A percentile compares a stretch with the other conserved stretches of the same genome.
phyloP scores from a whole-genome alignment of 2,888 invertebrate species.

The Pandemis heparana region DNA sequence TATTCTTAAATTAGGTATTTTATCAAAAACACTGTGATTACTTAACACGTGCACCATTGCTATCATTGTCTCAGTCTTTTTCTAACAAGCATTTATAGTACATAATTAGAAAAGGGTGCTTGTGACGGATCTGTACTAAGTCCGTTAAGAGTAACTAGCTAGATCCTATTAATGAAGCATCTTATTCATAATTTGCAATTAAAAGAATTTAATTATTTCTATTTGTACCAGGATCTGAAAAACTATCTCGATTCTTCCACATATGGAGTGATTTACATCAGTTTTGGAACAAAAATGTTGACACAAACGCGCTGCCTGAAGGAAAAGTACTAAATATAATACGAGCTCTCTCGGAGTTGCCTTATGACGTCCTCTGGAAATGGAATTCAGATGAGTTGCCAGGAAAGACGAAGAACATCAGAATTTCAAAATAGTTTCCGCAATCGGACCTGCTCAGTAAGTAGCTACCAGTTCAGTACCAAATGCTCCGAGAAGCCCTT shows the following conservation, averaged over 20 bases:
- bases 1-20: too few species aligned
- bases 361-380: constrained; percentile 75
- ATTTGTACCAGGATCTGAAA: constrained; percentile 68
- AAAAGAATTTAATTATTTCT: too few species aligned
- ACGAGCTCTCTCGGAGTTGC: constrained; percentile 64
- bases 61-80: too few species aligned
- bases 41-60: too few species aligned
- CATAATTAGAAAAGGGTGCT: too few species aligned
- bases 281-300: constrained; percentile 73
- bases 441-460: constrained; percentile 65
- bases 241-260: constrained; percentile 65
- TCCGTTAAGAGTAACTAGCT: too few species aligned
- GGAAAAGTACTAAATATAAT: constrained; percentile 58
- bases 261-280: constrained; percentile 73
- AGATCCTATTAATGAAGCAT: not conserved
- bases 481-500: too few species aligned
- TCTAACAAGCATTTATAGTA: too few species aligned
- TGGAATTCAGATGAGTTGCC: constrained; percentile 61
- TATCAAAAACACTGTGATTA: too few species aligned
- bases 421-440: constrained; percentile 67
- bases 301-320: constrained; percentile 59
- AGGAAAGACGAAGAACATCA: constrained; percentile 63
- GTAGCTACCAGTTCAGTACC: too few species aligned
- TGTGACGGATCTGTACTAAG: too few species aligned
- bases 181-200: constrained; percentile 26